Evolutionary conservation across 2,888 invertebrate genomes (phyloP).

Genomic region (Arge pagana): DNA sequence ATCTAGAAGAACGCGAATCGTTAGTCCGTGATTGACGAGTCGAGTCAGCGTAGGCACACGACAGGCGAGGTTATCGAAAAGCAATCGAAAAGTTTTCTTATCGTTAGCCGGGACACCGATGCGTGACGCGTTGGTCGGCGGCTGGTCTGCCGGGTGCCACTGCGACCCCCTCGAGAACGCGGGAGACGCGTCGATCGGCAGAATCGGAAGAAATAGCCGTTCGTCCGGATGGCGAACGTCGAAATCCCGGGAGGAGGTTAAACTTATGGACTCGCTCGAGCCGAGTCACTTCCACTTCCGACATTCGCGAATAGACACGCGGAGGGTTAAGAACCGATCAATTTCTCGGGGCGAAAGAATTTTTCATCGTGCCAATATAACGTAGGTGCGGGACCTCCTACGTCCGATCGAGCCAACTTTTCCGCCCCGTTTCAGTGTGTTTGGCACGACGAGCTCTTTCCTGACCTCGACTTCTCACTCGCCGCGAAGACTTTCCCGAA

Average conservation of each 20-base stretch:
- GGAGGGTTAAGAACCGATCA: conserved; percentile 9
- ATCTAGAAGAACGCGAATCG: too few relatives aligned
- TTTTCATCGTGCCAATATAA: too few relatives aligned
- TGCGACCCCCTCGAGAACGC: neutral
- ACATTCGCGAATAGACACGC: conserved; percentile 7
- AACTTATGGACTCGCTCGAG: conserved; percentile 7
- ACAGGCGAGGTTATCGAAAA: conserved; percentile 1
- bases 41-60: neutral
- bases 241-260: conserved; percentile 4
- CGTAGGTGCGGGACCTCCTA: too few relatives aligned
- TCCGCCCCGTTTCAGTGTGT: too few relatives aligned
- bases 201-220: neutral
- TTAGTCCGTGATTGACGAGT: neutral
- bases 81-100: conserved; percentile 19
- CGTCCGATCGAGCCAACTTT: too few relatives aligned
- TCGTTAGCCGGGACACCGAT: too few relatives aligned
- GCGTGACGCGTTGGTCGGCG: conserved; percentile 10
- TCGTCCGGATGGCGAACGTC: conserved; percentile 1
- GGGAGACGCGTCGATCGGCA: too few relatives aligned
- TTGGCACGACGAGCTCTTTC: too few relatives aligned
- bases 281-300: conserved; percentile 3
- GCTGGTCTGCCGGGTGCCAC: conserved; percentile 7
- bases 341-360: conserved; percentile 11
- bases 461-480: too few relatives aligned
- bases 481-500: too few relatives aligned